A percentile compares a stretch with the other conserved stretches of the same genome.
These are phyloP conservation scores for Pachyramphus minor DNA, from an alignment of 2,113 vertebrate genomes.

Conservation along the genomic window DNA sequence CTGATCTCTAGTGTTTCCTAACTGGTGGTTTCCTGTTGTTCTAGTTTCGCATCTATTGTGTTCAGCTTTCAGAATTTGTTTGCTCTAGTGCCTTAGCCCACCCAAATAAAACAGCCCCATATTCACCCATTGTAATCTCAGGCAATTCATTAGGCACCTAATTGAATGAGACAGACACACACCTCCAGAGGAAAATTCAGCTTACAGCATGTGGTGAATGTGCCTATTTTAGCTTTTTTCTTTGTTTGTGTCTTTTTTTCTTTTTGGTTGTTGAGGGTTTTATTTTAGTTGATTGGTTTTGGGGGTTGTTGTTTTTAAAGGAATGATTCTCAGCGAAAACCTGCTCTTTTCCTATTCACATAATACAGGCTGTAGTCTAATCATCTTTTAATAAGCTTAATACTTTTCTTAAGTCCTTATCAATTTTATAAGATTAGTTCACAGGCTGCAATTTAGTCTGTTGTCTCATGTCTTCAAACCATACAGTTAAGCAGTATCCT, in stretches of 20 bases:
- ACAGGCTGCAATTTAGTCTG: not conserved
- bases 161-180: not conserved
- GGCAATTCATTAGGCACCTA: not conserved
- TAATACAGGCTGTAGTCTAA: not conserved
- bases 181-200: not conserved
- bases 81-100: not conserved
- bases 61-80: not conserved
- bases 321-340: not conserved
- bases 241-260: not conserved
- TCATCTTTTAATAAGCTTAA: not conserved
- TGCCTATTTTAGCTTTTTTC: not conserved
- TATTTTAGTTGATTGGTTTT: not conserved
- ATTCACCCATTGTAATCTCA: not conserved
- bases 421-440: not conserved
- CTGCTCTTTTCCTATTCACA: not conserved
- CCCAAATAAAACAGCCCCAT: not conserved
- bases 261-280: not conserved
- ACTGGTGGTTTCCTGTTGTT: not conserved
- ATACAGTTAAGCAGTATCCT: not conserved
- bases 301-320: not conserved
- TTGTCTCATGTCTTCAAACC: not conserved
- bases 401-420: not conserved
- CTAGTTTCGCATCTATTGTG: not conserved
- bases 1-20: not conserved
- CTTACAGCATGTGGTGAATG: fast-evolving